Evolutionary conservation across 2,888 invertebrate species (phyloP).

Genomic region (Pseudococcus jackbeardsleyi): DNA sequence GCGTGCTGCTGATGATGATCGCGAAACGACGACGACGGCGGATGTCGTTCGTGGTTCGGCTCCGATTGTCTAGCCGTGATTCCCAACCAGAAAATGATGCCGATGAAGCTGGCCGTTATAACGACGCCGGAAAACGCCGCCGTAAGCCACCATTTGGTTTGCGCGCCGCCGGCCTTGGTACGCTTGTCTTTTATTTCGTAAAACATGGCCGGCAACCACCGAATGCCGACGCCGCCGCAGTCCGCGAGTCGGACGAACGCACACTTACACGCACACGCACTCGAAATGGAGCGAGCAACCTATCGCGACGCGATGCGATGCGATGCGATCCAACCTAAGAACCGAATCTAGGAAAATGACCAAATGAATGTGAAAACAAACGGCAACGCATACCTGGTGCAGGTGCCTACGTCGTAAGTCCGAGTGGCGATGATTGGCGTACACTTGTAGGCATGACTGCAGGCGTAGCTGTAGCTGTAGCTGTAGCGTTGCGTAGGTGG

Average conservation of each 20-base stretch:
- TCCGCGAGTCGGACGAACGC: not conserved
- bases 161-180: conserved; percentile 65
- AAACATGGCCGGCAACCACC: conserved; percentile 64
- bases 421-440: no score
- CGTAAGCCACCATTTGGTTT: conserved; percentile 68
- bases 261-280: not conserved
- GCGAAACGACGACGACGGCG: conserved; percentile 62
- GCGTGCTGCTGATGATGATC: conserved; percentile 55
- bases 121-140: conserved; percentile 68
- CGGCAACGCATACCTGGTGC: no score
- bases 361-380: no score
- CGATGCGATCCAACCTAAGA: no score
- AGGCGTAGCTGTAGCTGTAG: no score
- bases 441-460: no score
- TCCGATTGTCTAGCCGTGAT: conserved; percentile 65
- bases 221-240: not conserved
- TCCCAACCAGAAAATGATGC: conserved; percentile 68
- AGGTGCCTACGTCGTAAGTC: no score
- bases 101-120: conserved; percentile 68
- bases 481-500: no score
- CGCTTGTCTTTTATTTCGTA: conserved; percentile 67
- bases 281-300: no score
- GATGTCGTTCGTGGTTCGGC: conserved; percentile 51
- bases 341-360: no score
- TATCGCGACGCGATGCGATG: no score